Evolutionary conservation across 2,888 invertebrate species (phyloP).

Genomic region (Chloroclysta siterata): DNA sequence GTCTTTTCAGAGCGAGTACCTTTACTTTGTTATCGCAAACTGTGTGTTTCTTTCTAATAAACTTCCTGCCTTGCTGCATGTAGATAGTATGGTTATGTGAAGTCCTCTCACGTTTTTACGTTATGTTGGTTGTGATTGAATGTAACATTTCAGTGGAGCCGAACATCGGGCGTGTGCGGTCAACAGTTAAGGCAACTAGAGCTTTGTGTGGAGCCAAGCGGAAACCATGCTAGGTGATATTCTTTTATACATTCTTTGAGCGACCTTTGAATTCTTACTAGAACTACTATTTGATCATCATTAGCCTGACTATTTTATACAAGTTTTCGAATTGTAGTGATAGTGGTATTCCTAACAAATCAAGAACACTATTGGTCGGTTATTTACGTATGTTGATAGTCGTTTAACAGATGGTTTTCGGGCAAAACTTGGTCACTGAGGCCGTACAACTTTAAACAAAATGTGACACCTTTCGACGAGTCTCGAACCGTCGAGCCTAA

Average conservation of each 20-base stretch:
- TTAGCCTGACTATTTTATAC: too few species aligned
- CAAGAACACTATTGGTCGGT: too few species aligned
- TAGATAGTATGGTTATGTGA: neutral
- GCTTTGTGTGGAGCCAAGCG: constrained; percentile 78
- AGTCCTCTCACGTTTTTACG: neutral
- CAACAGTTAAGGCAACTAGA: constrained; percentile 79
- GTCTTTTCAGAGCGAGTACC: neutral
- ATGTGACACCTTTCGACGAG: too few species aligned
- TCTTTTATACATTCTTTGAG: neutral
- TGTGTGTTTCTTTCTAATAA: neutral
- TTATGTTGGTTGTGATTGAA: neutral
- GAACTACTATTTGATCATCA: too few species aligned
- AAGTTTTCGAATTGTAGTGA: too few species aligned
- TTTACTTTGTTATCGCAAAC: neutral
- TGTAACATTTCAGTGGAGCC: constrained; percentile 68
- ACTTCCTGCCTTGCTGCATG: neutral
- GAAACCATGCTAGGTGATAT: constrained; percentile 75
- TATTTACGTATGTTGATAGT: too few species aligned
- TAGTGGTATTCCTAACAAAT: too few species aligned
- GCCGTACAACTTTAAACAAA: too few species aligned
- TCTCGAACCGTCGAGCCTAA: too few species aligned
- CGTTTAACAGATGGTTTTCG: too few species aligned
- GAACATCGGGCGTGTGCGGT: constrained; percentile 76
- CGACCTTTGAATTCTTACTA: too few species aligned
- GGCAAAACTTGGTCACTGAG: too few species aligned